Base-by-base conservation (phyloP, 2,888 invertebrate species). In the Drosophila setosimentum region DNA sequence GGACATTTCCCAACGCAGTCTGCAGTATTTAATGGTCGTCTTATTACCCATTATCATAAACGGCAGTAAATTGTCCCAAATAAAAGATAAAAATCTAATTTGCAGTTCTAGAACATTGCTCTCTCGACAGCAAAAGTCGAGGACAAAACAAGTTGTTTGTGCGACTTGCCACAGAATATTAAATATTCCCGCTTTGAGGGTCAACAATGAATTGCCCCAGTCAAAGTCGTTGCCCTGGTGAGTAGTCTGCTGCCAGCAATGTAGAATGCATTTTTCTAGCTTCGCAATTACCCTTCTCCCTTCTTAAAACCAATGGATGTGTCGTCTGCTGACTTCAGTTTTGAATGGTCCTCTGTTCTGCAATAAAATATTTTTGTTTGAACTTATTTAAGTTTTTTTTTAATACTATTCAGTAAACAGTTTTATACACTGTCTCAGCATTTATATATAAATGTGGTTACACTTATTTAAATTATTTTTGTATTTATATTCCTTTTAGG, bases 191-290 rank as follows among this genome's bases (percentile, higher is more conserved):
- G 21, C 13, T 21, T 35, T 35, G 40, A 16, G 24, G 37, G 71
- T 65, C 61, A 70, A 37, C 27, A 60, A 42, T 40, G 48, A 48
- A 55, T 60, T 37, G 58, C 55, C 21, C 42, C 27, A 57, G 58
- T 35, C 62, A 45, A 49, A 62, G 53, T 76, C 62, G 57, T 59
- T 71, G 77, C 42, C 61, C 75, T 69, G 30, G 8, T 35, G 32
- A 21, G 27, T 24, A 13, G 18, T 42, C 50, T 53, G 30, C 49
- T 48, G 32, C 42, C 30, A 40, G 24, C 67, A 67, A n/a, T n/a
- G 8, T 35, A 53, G 2, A 68, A 58, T 59, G 68, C 49, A 69
- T 53, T 58, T 35, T 35, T 49, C 54, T 29, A 27, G 6, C 21
- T 3, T 16, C 61, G 18, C 61, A 5, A 11, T 11, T 24, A 10